These are phyloP conservation scores for Volucella bombylans DNA, from an alignment of 2,888 invertebrate species.

Conservation along the genomic window DNA sequence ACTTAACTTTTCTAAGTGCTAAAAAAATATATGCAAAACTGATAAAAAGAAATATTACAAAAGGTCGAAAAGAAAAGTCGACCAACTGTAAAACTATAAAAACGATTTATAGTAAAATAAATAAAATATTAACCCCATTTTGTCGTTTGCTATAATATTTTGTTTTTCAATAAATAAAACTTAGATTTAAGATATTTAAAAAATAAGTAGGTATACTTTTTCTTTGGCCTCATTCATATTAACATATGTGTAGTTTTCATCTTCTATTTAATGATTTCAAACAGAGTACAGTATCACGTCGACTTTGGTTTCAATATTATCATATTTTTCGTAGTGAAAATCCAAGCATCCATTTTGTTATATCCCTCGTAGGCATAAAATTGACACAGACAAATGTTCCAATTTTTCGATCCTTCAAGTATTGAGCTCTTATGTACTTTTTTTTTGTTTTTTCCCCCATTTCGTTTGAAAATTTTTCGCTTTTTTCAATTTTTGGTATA, in stretches of 20 bases:
- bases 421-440: slow-evolving; percentile 57
- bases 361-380: slow-evolving; percentile 71
- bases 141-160: slow-evolving; percentile 2
- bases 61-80: too few species aligned
- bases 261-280: slow-evolving; percentile 52
- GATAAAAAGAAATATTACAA: too few species aligned
- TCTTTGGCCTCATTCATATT: neutral
- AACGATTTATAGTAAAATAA: too few species aligned
- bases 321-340: neutral
- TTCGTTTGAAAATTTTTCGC: neutral
- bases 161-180: neutral
- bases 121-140: neutral
- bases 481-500: slow-evolving; percentile 38
- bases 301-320: neutral
- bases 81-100: neutral
- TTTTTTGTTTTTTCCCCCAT: slow-evolving; percentile 9
- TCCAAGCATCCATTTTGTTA: slow-evolving; percentile 46
- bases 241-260: slow-evolving; percentile 11
- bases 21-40: too few species aligned
- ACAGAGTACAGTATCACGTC: slow-evolving; percentile 70
- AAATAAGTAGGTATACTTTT: too few species aligned
- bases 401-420: slow-evolving; percentile 71
- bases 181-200: neutral
- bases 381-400: slow-evolving; percentile 76
- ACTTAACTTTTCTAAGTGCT: too few species aligned